A percentile compares a stretch with the other conserved stretches of the same genome.
phyloP scores from a whole-genome alignment of 2,888 invertebrate species.

The Xylota segnis region DNA sequence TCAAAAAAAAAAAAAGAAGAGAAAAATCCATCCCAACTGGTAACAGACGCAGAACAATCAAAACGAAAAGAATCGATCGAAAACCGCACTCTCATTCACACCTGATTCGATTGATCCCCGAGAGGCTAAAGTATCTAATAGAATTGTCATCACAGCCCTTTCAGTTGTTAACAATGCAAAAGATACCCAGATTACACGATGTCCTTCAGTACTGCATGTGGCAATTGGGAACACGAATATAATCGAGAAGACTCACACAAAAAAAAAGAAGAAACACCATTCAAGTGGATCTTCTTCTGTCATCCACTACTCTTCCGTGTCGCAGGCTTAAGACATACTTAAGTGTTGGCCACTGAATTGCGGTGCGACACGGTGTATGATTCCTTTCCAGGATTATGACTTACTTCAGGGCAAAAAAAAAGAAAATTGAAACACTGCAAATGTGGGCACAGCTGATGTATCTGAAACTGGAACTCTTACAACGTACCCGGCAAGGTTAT shows the following conservation, averaged over 20 bases:
- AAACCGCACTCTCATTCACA: constrained; percentile 71
- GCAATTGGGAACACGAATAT: constrained; percentile 2
- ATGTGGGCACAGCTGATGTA: not conserved
- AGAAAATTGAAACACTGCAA: not conserved
- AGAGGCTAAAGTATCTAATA: constrained; percentile 43
- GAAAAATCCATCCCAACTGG: constrained; percentile 4
- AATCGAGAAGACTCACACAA: constrained; percentile 53
- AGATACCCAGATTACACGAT: constrained; percentile 60
- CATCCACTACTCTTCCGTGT: constrained; percentile 52
- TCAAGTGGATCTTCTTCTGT: constrained; percentile 71
- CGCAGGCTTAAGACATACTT: constrained; percentile 57
- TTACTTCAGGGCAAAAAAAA: constrained; percentile 21
- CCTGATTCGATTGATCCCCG: constrained; percentile 64
- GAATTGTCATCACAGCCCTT: constrained; percentile 69
- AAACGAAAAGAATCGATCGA: constrained; percentile 39
- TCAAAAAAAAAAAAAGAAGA: constrained; percentile 4
- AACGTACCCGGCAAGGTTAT: constrained; percentile 51
- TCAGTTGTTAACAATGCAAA: constrained; percentile 47
- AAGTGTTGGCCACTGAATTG: constrained; percentile 71
- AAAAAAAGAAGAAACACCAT: constrained; percentile 15
- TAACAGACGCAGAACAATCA: constrained; percentile 20
- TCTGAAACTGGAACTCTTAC: constrained; percentile 9
- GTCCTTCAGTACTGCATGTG: constrained; percentile 43
- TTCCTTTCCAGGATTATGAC: constrained; percentile 54
- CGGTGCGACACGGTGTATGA: constrained; percentile 38